These are phyloP conservation scores for Ptycholaimellus sp. DNA, from an alignment of 2,888 invertebrate species.

Conservation along the genomic window DNA sequence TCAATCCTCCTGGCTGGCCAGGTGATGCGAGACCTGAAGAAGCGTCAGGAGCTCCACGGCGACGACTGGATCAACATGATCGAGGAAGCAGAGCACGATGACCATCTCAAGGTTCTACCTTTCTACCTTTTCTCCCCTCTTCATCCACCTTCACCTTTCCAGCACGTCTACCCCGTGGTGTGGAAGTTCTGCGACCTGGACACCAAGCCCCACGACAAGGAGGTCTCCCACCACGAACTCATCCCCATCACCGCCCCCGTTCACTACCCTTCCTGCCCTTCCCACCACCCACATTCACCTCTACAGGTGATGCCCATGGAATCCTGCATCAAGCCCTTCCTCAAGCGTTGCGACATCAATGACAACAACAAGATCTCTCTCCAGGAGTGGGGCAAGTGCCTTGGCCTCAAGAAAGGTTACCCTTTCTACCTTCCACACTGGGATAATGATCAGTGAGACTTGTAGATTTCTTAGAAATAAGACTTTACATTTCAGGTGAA, in stretches of 20 bases:
- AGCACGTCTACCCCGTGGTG: constrained; percentile 52
- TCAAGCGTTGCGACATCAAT: constrained; percentile 64
- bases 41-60: constrained; percentile 23
- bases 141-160: too few relatives aligned
- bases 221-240: constrained; percentile 70
- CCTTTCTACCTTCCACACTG: background rate
- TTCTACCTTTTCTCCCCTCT: too few relatives aligned
- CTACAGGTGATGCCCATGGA: constrained; percentile 85
- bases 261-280: too few relatives aligned
- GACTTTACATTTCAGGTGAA: constrained; percentile 11
- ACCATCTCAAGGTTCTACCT: constrained; percentile 16
- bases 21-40: constrained; percentile 25
- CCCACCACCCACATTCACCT: too few relatives aligned
- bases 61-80: constrained; percentile 61
- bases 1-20: constrained; percentile 7
- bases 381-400: constrained; percentile 57
- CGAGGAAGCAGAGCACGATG: constrained; percentile 49
- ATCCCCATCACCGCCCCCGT: constrained; percentile 79
- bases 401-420: constrained; percentile 48
- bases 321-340: constrained; percentile 88
- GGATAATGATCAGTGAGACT: background rate
- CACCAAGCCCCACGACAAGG: constrained; percentile 64
- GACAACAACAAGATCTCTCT: constrained; percentile 69
- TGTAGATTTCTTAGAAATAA: background rate
- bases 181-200: constrained; percentile 93